Evolutionary conservation across 2,888 invertebrate genomes (phyloP).

Genomic region (Eurytoma californica): DNA sequence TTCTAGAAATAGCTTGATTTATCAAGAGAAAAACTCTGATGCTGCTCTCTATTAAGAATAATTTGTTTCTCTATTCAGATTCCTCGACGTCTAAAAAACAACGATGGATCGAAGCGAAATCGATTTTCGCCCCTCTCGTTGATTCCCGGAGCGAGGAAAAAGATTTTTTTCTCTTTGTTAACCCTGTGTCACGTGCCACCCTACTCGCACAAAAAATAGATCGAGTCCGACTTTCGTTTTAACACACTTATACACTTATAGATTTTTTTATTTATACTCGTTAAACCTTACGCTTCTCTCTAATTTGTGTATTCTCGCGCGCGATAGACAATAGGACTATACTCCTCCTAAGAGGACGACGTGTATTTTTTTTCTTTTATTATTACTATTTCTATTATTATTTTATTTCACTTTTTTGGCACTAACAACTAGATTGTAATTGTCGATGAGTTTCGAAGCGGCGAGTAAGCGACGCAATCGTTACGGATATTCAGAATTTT

Average conservation of each 20-base stretch:
- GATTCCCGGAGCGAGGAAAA: slow-evolving; percentile 49
- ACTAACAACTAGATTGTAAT: slow-evolving; percentile 49
- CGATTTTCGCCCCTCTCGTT: slow-evolving; percentile 7
- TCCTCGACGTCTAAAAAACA: slow-evolving; percentile 47
- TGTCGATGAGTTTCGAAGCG: slow-evolving; percentile 47
- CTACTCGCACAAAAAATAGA: slow-evolving; percentile 55
- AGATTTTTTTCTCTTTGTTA: slow-evolving; percentile 43
- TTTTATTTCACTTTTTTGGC: slow-evolving; percentile 32
- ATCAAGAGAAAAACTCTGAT: slow-evolving; percentile 14
- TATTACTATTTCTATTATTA: neutral
- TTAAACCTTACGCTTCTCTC: slow-evolving; percentile 16
- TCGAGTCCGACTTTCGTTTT: slow-evolving; percentile 47
- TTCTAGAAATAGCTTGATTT: neutral
- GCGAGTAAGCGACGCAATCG: slow-evolving; percentile 26
- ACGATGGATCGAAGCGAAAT: neutral
- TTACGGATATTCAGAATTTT: slow-evolving; percentile 10
- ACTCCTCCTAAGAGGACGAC: slow-evolving; percentile 9
- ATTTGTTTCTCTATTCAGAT: slow-evolving; percentile 42
- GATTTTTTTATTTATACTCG: slow-evolving; percentile 15
- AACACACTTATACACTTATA: slow-evolving; percentile 27
- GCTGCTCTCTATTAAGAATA: slow-evolving; percentile 28
- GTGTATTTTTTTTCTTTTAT: slow-evolving; percentile 18
- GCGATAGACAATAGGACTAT: slow-evolving; percentile 39
- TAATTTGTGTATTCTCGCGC: slow-evolving; percentile 24
- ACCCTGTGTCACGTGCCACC: slow-evolving; percentile 56